Percentiles rank a stretch among this genome's conserved stretches.
Evolutionary conservation across 2,797 vertebrate species (phyloP).

Genomic region (Siniperca obscura): DNA sequence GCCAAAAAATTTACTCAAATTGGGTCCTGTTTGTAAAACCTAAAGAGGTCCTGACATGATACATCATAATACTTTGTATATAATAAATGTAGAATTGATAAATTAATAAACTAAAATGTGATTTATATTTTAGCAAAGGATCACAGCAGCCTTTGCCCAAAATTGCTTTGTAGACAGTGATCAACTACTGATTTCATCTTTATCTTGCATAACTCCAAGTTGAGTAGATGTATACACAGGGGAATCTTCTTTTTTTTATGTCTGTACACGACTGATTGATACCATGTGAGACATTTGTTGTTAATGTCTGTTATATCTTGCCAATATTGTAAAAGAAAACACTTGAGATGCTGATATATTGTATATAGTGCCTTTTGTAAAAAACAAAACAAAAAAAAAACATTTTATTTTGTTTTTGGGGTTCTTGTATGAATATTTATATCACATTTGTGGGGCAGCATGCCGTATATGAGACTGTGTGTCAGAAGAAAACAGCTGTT

Average conservation of each 20-base stretch:
- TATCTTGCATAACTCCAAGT: background rate
- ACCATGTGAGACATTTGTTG: background rate
- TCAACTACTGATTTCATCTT: background rate
- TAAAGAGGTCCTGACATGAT: background rate
- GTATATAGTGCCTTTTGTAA: slow-evolving; percentile 11
- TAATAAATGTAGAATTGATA: background rate
- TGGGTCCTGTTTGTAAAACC: background rate
- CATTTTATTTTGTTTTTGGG: no score
- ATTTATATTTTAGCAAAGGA: background rate
- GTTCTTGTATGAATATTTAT: no score
- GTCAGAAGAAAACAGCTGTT: slow-evolving; percentile 6
- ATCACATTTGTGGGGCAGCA: background rate
- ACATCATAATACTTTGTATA: background rate
- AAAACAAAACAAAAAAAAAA: background rate
- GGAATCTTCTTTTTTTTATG: background rate
- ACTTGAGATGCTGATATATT: slow-evolving; percentile 14
- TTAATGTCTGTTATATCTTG: slow-evolving; percentile 1
- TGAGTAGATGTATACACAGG: background rate
- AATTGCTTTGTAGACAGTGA: background rate
- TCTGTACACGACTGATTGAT: background rate
- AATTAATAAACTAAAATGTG: background rate
- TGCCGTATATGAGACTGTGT: background rate
- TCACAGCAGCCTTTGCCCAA: background rate
- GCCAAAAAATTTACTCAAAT: background rate
- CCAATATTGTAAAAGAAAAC: slow-evolving; percentile 18